Base-by-base conservation (phyloP, 1,140 invertebrate genomes). In the Limonius californicus region DNA sequence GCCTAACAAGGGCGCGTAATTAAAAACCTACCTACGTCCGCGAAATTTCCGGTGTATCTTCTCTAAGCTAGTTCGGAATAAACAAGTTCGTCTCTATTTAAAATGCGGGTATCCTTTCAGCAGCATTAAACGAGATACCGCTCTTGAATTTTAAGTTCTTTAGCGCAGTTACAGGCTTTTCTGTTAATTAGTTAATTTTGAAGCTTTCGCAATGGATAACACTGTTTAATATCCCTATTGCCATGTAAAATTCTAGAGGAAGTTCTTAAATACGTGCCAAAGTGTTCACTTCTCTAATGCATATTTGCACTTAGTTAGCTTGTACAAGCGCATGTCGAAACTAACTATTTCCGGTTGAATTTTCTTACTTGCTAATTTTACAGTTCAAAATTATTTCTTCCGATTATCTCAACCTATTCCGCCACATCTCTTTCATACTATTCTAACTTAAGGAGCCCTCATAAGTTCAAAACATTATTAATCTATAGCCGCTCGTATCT, bases 181-280 rank as follows among this genome's bases (percentile, higher is more conserved):
- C 45, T 50, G 45, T 50, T 50, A 50, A 50, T 50, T 50, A 50
- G 45, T 18, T 50, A 50, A 50, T 50, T 50, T 50, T 50, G 14
- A 9, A 18, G 45, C 45, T 50, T 50, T 19, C 16, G 20, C 3
- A 50, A 19, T 19, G 45, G 16, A 18, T 50, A 50, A 50, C 45
- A 50, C 16, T 21, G 45, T 19, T 50, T 16, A 19, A 50, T 50
- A 50, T 50, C 45, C 16, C 12, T 12, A 4, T 45, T 45, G 16
- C 42, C 16, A 45, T 45, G 42, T 45, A 45, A 18, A 45, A 45
- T 45, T 45, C 42, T 18, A 45, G 6, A 15, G 16, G 42, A 45
- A 45, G 42, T 45, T 45, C 42, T 45, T 45, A 45, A 45, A 45
- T 45, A 45, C 42, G 42, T 45, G 42, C 42, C n/a, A 45, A 45